These are phyloP conservation scores for Acleris literana DNA, from an alignment of 2,888 invertebrate genomes.

Conservation along the genomic window DNA sequence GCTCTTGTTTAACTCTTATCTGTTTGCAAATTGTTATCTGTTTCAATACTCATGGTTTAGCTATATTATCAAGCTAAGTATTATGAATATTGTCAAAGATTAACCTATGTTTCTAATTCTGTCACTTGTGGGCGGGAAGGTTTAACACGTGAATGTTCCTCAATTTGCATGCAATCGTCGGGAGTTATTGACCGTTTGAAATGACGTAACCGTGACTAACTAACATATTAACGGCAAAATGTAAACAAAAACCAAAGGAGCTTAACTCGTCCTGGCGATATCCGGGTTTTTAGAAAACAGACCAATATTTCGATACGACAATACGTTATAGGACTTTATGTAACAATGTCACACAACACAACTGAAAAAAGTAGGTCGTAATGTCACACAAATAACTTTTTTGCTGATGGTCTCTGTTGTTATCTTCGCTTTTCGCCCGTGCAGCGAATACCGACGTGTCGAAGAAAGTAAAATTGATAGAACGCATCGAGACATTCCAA, in stretches of 20 bases:
- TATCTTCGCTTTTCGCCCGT: slow-evolving; percentile 9
- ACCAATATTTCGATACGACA: background rate
- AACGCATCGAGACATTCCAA: background rate
- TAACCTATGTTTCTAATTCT: too few relatives aligned
- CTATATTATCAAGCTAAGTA: background rate
- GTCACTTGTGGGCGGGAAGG: slow-evolving; percentile 5
- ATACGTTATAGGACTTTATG: background rate
- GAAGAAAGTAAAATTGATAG: slow-evolving; percentile 11
- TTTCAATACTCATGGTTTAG: background rate
- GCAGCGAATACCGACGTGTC: slow-evolving; percentile 22
- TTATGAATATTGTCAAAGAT: background rate
- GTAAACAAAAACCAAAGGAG: slow-evolving; percentile 32
- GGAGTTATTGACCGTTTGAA: slow-evolving; percentile 28
- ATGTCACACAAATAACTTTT: slow-evolving; percentile 26
- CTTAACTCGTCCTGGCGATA: background rate
- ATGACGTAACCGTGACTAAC: slow-evolving; percentile 26
- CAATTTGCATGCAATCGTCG: slow-evolving; percentile 10
- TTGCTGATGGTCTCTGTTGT: slow-evolving; percentile 15
- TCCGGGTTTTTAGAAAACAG: slow-evolving; percentile 23
- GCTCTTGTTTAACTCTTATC: background rate
- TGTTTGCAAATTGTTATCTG: background rate
- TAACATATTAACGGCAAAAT: slow-evolving; percentile 17
- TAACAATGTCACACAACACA: slow-evolving; percentile 6
- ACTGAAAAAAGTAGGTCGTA: slow-evolving; percentile 21
- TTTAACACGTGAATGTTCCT: slow-evolving; percentile 19